Evolutionary conservation across 30 jellyfish, hydroid and myxozoan species (phyloP), one percentile per base, ranked within the genome.

Genomic region (Aurelia coerulea): DNA sequence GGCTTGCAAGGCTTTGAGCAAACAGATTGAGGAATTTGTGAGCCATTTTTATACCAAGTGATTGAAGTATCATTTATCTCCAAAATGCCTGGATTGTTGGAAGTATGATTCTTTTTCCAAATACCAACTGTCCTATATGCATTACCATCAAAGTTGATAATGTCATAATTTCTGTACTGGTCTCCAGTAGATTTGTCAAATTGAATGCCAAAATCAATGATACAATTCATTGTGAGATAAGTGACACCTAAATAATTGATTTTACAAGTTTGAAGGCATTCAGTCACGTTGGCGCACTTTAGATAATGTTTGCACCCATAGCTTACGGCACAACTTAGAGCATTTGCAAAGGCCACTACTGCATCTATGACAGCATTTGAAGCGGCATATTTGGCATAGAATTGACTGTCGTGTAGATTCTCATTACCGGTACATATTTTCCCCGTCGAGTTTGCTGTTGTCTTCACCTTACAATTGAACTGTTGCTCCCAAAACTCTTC

Each of bases 401-500:
- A 59, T 18, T 17, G 13, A 32, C 88, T 78, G 14, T 59, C 88
- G 14, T 51, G 17, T 2, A 83, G 19, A 11, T 58, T 46, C 78
- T 83, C 92, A 34, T 83, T 23, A 6, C 92, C 92, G 2, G 92
- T 68, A n/a, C 92, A 83, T 0, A 13, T 0, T 1, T 23, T n/a
- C 35, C 35, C 70, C 9, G 39, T 14, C 39, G 41, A 19, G 56
- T 46, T 46, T 9, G 2, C 56, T 46, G 14, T 46, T 15, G 17
- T 35, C 29, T 33, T 8, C 17, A 19, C 6, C 8, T 53, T 29
- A 33, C 95, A 86, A 59, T 66, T 42, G 56, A 86, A 86, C 12
- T 72, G 65, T 16, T 86, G 68, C 35, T 86, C 86, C 95, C 95
- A 86, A 49, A 86, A 86, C 73, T 62, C 79, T 49, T 68, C 68